Conservation (phyloP, 2,113 vertebrate genomes). For the Aleadryas rufinucha region DNA sequence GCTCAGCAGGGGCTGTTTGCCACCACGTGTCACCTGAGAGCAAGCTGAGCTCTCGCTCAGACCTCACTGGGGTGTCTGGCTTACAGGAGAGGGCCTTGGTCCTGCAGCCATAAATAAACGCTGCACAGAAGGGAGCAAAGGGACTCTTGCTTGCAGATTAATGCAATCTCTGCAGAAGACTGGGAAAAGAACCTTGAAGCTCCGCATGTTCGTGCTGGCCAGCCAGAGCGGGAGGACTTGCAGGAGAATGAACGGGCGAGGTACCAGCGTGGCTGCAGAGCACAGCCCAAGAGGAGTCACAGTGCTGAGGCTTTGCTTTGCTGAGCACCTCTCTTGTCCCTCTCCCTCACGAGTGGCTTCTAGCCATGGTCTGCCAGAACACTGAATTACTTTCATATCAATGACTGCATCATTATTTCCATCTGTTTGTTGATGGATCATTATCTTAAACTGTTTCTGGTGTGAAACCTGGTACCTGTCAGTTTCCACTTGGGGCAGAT, state of each 20-base stretch:
- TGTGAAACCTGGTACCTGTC: background rate
- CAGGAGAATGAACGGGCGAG: background rate
- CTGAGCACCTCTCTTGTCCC: background rate
- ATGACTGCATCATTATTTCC: background rate
- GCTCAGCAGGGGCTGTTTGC: background rate
- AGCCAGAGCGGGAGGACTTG: background rate
- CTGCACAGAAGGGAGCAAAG: background rate
- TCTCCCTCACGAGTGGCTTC: background rate
- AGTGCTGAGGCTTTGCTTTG: background rate
- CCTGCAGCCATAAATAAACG: background rate
- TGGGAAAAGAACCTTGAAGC: no score
- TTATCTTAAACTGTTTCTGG: background rate
- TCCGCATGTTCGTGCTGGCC: background rate
- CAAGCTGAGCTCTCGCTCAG: background rate
- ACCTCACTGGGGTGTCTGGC: background rate
- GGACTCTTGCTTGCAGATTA: background rate
- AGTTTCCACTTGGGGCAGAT: background rate
- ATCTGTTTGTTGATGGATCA: background rate
- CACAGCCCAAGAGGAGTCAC: rapidly evolving
- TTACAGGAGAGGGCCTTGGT: background rate
- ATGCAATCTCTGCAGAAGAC: rapidly evolving
- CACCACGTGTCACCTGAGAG: background rate
- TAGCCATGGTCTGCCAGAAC: background rate
- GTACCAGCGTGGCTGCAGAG: background rate
- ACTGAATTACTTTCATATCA: background rate